Conservation (phyloP, 2,113 vertebrate genomes). For the Carassius carassius region DNA sequence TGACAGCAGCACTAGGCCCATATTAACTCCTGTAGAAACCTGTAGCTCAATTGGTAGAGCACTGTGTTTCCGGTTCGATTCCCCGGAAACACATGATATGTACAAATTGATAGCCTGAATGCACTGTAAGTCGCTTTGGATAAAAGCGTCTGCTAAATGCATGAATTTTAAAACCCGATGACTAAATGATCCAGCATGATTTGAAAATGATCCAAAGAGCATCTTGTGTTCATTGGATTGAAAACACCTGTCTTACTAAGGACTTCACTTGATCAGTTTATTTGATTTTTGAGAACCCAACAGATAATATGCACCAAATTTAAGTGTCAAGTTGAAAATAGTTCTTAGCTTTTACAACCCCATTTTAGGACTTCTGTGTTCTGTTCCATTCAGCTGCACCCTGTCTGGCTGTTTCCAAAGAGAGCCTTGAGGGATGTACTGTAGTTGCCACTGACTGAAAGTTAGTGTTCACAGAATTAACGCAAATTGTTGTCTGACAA, state of each 20-base stretch:
- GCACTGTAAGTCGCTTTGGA: too few relatives aligned
- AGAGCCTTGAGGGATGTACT: background rate
- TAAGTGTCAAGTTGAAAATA: background rate
- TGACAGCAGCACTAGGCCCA: background rate
- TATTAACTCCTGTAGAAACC: too few relatives aligned
- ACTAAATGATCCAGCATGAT: background rate
- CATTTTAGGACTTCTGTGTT: background rate
- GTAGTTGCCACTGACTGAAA: background rate
- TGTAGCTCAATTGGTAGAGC: too few relatives aligned
- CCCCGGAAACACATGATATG: too few relatives aligned
- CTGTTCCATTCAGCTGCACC: background rate
- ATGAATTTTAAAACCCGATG: background rate
- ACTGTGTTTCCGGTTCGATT: too few relatives aligned
- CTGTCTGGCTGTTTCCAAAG: background rate
- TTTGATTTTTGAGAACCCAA: background rate
- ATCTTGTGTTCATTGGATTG: background rate
- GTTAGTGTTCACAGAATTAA: background rate
- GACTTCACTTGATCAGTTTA: background rate
- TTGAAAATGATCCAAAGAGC: background rate
- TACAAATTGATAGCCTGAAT: too few relatives aligned
- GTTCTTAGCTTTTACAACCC: background rate
- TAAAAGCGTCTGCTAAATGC: too few relatives aligned
- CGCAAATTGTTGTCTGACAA: background rate
- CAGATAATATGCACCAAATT: background rate
- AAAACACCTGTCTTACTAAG: background rate